These are phyloP conservation scores for Phylloscopus collybita DNA, from an alignment of 2,797 vertebrate species.

Conservation along the genomic window DNA sequence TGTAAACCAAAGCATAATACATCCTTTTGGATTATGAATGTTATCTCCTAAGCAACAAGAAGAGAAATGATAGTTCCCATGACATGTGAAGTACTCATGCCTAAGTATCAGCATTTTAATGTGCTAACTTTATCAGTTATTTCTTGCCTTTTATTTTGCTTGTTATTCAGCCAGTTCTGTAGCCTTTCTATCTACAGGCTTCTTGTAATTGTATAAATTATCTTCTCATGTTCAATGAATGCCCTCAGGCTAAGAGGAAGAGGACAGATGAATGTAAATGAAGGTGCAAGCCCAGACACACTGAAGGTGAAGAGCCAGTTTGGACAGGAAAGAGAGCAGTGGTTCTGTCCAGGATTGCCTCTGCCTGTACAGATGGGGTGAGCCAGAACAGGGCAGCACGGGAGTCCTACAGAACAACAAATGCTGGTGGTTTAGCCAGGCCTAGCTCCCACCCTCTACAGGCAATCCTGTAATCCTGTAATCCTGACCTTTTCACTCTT, in stretches of 20 bases:
- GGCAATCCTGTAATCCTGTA: neutral
- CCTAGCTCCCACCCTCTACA: neutral
- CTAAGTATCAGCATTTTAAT: neutral
- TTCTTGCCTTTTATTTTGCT: neutral
- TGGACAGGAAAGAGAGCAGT: neutral
- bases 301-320: neutral
- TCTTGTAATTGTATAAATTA: neutral
- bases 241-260: neutral
- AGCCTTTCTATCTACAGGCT: neutral
- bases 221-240: neutral
- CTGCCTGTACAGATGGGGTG: neutral
- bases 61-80: neutral
- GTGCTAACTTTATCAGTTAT: neutral
- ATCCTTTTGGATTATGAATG: neutral
- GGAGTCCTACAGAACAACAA: neutral
- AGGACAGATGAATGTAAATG: neutral
- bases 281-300: neutral
- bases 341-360: neutral
- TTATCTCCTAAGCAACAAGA: neutral
- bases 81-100: neutral
- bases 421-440: rapidly evolving
- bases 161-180: neutral
- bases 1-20: neutral
- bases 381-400: neutral
- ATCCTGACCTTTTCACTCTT: neutral